Evolutionary conservation across 2,888 invertebrate species (phyloP).

Genomic region (Hoplodrina blanda): DNA sequence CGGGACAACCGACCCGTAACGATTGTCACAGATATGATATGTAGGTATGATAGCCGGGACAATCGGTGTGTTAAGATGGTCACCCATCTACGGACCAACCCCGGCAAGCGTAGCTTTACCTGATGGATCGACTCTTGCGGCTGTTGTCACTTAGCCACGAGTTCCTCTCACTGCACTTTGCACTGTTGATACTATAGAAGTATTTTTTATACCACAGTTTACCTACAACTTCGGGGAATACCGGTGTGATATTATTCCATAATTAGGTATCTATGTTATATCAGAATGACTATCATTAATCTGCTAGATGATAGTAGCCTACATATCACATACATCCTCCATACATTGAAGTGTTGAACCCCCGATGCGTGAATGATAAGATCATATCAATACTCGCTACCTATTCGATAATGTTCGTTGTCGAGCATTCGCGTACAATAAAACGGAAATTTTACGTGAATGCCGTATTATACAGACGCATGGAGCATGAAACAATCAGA

Average conservation of each 20-base stretch:
- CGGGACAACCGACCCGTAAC: too few relatives aligned
- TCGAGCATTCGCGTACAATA: slow-evolving; percentile 30
- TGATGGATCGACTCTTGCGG: too few relatives aligned
- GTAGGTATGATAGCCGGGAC: too few relatives aligned
- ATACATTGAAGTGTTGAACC: slow-evolving; percentile 15
- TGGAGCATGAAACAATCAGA: slow-evolving; percentile 62
- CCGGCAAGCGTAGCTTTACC: too few relatives aligned
- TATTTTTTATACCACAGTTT: not conserved
- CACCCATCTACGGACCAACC: too few relatives aligned
- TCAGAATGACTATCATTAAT: slow-evolving; percentile 10
- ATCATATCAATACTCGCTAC: slow-evolving; percentile 30
- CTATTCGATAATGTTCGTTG: slow-evolving; percentile 20
- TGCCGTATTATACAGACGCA: slow-evolving; percentile 47
- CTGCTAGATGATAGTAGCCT: not conserved
- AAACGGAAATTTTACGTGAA: slow-evolving; percentile 45
- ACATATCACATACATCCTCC: slow-evolving; percentile 1
- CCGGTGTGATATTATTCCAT: not conserved
- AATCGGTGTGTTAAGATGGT: too few relatives aligned
- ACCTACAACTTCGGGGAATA: slow-evolving; percentile 4
- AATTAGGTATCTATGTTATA: too few relatives aligned
- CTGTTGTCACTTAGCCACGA: too few relatives aligned
- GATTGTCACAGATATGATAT: too few relatives aligned
- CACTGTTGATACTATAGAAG: too few relatives aligned
- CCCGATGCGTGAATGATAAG: slow-evolving; percentile 39
- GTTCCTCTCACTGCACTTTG: too few relatives aligned